Percentiles rank a stretch among this genome's conserved stretches.
phyloP scores from a whole-genome alignment of 2,797 vertebrate genomes.

The Toxotes lorentzi region DNA sequence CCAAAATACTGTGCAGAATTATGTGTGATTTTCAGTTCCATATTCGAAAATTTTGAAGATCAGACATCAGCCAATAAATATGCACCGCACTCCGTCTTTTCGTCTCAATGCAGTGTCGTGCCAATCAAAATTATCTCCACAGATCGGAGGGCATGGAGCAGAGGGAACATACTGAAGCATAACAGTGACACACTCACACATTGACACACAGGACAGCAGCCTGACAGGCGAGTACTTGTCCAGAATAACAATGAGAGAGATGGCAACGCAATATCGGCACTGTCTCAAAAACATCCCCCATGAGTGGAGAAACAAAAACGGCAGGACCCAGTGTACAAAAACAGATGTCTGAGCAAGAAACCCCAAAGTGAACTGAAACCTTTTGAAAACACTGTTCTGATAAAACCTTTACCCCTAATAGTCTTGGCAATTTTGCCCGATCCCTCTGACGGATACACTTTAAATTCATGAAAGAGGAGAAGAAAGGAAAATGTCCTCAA shows the following conservation, averaged over 20 bases:
- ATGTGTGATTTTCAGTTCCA: slow-evolving; percentile 20
- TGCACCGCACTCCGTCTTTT: slow-evolving; percentile 26
- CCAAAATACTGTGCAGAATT: slow-evolving; percentile 15
- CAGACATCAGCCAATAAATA: slow-evolving; percentile 35
- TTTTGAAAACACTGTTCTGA: slow-evolving; percentile 20
- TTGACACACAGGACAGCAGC: slow-evolving; percentile 39
- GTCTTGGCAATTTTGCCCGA: slow-evolving; percentile 41
- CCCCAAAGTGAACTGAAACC: slow-evolving; percentile 17
- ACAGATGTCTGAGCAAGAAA: slow-evolving; percentile 5
- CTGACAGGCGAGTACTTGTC: slow-evolving; percentile 55
- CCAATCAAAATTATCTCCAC: slow-evolving; percentile 59
- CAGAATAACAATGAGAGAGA: slow-evolving; percentile 76
- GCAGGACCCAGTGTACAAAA: slow-evolving; percentile 1
- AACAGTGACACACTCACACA: slow-evolving; percentile 46
- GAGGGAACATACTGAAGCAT: slow-evolving; percentile 55
- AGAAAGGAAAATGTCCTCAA: slow-evolving; percentile 67
- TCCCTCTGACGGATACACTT: slow-evolving; percentile 62
- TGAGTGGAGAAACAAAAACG: background rate
- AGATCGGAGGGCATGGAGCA: slow-evolving; percentile 56
- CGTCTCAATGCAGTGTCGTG: slow-evolving; percentile 41
- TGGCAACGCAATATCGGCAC: slow-evolving; percentile 26
- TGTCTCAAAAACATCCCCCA: slow-evolving; percentile 27
- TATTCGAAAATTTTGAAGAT: slow-evolving; percentile 41
- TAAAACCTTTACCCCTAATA: slow-evolving; percentile 56
- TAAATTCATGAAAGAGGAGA: slow-evolving; percentile 75